Base-by-base conservation (phyloP, 2,888 invertebrate genomes). In the Lypha dubia region DNA sequence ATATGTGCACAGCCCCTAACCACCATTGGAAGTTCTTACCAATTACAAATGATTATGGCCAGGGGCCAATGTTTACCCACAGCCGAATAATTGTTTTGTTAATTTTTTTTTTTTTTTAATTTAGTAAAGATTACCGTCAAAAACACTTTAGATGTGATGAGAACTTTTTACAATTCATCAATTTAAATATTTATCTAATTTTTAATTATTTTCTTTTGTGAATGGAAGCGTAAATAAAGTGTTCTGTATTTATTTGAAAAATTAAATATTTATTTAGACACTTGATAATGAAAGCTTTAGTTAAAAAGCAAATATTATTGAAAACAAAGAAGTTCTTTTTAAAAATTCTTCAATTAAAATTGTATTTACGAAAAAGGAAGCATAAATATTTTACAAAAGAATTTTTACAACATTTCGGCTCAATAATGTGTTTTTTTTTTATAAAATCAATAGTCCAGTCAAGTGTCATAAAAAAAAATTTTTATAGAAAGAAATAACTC, bases 161-260 rank as follows among this genome's bases (percentile, higher is more conserved):
- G 22, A 58, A 44, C 38, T 1, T 38, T 53, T 51, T 44, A 41
- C 44, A 53, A 44, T 63, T 56, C 56, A 60, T 22, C 51, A 75
- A 75, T 58, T 56, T 49, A 76, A 77, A 70, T 62, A 77, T 68
- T 68, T 68, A 28, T 38, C 32, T 51, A 38, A 53, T 46, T 38
- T 62, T 49, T 24, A 24, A 62, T n/a, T n/a, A 11, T 20, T 76
- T 62, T 51, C 17, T 15, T 24, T 67, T 56, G 28, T 51, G 51
- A 77, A 77, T 77, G 60, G 60, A 60, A 60, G 68, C 77, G 77
- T 60, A 68, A 77, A 68, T 62, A 68, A 74, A 53, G 17, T 28
- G 38, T 24, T 8, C 6, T 38, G 24, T 38, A 6, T 28, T 49
- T 49, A 28, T 49, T 49, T 73, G 24, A 38, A 20, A 15, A 35